Conservation (phyloP, 2,113 vertebrate species). For the Nibea coibor region DNA sequence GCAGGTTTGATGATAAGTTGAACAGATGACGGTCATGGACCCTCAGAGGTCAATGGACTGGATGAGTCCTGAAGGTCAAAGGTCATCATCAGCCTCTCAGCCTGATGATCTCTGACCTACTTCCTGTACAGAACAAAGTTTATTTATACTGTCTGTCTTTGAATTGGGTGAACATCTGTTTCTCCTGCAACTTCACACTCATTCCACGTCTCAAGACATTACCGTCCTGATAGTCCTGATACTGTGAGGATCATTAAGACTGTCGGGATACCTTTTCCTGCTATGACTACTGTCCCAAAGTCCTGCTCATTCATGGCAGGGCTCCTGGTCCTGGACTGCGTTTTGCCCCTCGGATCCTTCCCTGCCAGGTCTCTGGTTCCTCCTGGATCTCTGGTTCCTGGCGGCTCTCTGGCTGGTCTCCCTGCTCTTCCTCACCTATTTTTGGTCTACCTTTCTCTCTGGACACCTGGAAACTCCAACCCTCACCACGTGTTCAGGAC, state of each 20-base stretch:
- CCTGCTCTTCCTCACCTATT: neutral
- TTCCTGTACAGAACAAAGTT: constrained; percentile 9
- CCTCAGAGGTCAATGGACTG: neutral
- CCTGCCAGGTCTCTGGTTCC: neutral
- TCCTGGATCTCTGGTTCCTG: neutral
- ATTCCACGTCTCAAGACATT: neutral
- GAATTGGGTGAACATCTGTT: neutral
- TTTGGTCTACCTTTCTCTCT: neutral
- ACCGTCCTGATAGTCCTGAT: neutral
- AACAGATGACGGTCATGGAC: constrained; percentile 59
- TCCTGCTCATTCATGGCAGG: too few relatives aligned
- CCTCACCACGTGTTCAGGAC: neutral
- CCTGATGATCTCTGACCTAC: constrained; percentile 37
- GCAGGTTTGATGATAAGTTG: constrained; percentile 75
- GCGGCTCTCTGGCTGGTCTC: neutral
- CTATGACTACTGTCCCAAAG: too few relatives aligned
- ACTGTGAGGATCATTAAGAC: too few relatives aligned
- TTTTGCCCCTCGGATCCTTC: too few relatives aligned
- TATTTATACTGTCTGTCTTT: constrained; percentile 33
- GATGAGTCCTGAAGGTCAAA: constrained; percentile 11
- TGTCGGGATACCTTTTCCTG: too few relatives aligned
- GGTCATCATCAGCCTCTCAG: neutral
- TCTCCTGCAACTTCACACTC: neutral
- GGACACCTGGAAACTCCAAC: neutral
- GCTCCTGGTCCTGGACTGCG: too few relatives aligned